A percentile compares a stretch with the other conserved stretches of the same genome.
Evolutionary conservation across 2,888 invertebrate genomes (phyloP).

Genomic region (Salticus scenicus): DNA sequence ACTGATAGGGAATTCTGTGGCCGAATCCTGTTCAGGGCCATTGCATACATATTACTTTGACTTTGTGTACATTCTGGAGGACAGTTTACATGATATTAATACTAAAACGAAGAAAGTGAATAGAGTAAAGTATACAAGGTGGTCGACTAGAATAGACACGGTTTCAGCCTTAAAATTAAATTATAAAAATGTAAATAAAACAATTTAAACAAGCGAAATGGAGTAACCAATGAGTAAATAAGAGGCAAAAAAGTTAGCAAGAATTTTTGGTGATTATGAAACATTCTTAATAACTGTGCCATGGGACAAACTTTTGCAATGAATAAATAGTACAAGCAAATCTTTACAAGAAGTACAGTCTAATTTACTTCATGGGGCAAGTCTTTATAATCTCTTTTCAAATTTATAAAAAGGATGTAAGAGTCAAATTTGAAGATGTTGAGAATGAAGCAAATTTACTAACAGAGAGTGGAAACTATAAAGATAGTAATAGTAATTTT

Average conservation of each 20-base stretch:
- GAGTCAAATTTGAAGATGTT: too few species aligned
- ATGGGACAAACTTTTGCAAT: not conserved
- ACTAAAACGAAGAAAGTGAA: not conserved
- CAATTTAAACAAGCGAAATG: not conserved
- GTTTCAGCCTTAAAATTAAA: conserved; percentile 20
- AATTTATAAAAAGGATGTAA: not conserved
- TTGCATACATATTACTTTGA: not conserved
- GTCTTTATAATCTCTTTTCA: conserved; percentile 1
- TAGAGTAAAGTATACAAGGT: conserved; percentile 13
- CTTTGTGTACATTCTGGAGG: conserved; percentile 7
- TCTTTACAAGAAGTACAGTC: not conserved
- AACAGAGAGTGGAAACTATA: not conserved
- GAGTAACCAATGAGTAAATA: conserved; percentile 3
- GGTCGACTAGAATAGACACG: conserved; percentile 25
- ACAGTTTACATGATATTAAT: too few species aligned
- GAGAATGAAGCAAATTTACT: conserved; percentile 18
- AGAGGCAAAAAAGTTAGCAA: not conserved
- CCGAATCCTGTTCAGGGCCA: conserved; percentile 8
- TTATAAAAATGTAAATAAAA: conserved; percentile 3
- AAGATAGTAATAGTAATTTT: too few species aligned
- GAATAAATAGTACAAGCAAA: not conserved
- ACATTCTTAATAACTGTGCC: not conserved
- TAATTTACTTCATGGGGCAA: not conserved
- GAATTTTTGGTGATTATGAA: conserved; percentile 10
- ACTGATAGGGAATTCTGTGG: conserved; percentile 1